Conservation (phyloP, 2,797 vertebrate species). For the Sebastiscus tertius region DNA sequence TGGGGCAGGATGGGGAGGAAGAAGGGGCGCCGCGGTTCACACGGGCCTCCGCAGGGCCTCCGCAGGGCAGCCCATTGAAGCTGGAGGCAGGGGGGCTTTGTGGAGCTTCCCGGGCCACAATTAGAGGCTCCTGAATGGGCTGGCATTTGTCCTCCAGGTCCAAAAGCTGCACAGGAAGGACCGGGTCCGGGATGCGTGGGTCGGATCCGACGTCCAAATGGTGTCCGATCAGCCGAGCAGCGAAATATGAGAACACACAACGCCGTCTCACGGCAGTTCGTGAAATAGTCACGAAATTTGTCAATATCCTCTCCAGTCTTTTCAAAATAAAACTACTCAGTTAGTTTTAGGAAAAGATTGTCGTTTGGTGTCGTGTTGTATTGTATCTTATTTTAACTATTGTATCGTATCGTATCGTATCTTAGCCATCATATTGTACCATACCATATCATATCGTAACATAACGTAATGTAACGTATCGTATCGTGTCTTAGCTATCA, state of each 20-base stretch:
- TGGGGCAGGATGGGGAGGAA: conserved; percentile 53
- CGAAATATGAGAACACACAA: neutral
- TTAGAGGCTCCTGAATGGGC: conserved; percentile 78
- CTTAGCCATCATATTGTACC: no score
- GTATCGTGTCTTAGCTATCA: neutral
- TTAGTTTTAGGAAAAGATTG: no score
- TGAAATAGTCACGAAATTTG: no score
- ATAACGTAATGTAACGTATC: no score
- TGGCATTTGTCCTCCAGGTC: conserved; percentile 82
- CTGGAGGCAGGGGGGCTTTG: conserved; percentile 74
- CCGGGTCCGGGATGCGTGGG: neutral
- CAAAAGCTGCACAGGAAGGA: conserved; percentile 22
- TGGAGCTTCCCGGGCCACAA: conserved; percentile 69
- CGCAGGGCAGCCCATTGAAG: conserved; percentile 64
- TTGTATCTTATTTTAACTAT: no score
- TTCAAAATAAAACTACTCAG: no score
- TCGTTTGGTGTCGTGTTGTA: no score
- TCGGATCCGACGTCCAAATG: neutral
- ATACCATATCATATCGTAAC: no score
- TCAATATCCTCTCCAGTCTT: no score
- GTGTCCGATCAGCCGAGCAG: neutral
- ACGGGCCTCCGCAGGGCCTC: conserved; percentile 66
- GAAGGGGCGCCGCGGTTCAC: conserved; percentile 76
- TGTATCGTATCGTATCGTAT: no score
- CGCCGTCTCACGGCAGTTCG: no score